Conservation (phyloP, 2,797 vertebrate genomes). For the Rousettus madagascariensis region DNA sequence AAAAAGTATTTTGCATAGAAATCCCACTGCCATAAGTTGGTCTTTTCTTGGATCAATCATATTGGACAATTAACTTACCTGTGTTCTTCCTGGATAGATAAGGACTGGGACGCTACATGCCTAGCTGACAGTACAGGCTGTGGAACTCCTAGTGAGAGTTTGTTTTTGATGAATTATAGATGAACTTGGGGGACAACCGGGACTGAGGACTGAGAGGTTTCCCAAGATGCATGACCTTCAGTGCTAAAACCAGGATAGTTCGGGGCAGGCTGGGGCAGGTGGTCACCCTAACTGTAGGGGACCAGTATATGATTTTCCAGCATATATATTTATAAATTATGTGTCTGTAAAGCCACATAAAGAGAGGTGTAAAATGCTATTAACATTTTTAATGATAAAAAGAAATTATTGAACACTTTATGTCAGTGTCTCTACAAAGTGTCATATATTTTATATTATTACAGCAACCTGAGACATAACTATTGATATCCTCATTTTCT, state of each 20-base stretch:
- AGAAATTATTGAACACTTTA: background rate
- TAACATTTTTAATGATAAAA: background rate
- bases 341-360: background rate
- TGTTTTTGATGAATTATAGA: background rate
- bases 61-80: background rate
- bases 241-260: background rate
- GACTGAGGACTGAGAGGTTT: background rate
- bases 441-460: background rate
- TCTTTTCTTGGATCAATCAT: background rate
- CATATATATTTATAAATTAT: background rate
- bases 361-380: background rate
- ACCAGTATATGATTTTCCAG: background rate
- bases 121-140: background rate
- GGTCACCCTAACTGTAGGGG: background rate
- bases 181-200: background rate
- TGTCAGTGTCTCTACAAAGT: background rate
- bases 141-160: background rate
- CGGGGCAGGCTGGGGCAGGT: background rate
- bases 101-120: background rate
- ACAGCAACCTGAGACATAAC: background rate
- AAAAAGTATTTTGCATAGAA: background rate
- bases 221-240: background rate
- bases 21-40: background rate
- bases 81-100: background rate
- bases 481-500: background rate